These are phyloP conservation scores for Xiphorhynchus erythropygius DNA, from an alignment of 2,797 vertebrate species.

Conservation along the genomic window DNA sequence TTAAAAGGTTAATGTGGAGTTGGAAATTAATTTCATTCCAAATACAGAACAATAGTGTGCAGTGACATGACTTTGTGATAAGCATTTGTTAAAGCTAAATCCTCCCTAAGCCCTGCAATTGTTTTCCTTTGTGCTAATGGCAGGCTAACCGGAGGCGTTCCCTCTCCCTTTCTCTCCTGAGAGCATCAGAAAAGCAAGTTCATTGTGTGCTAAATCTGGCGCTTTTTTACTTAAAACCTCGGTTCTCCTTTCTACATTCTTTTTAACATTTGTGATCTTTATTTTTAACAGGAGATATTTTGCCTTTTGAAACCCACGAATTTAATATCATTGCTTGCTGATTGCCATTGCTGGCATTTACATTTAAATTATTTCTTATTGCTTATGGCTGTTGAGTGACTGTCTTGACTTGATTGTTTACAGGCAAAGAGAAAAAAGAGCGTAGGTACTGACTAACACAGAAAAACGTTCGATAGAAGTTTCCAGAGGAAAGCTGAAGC, in stretches of 20 bases:
- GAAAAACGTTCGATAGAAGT: background rate
- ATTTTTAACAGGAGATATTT: background rate
- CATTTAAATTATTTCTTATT: background rate
- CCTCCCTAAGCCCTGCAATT: conserved; percentile 44
- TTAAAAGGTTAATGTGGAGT: conserved; percentile 23
- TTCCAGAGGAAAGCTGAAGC: background rate
- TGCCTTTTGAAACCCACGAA: background rate
- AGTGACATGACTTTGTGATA: conserved; percentile 38
- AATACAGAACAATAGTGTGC: conserved; percentile 29
- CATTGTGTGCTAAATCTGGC: background rate
- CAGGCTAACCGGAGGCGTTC: background rate
- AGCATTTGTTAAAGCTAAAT: conserved; percentile 54
- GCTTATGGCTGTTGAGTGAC: background rate
- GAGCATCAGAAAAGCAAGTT: background rate
- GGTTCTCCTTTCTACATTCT: background rate
- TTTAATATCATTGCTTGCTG: background rate
- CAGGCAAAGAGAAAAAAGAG: background rate
- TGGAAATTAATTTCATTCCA: conserved; percentile 52
- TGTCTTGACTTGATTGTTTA: background rate
- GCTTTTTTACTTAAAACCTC: background rate
- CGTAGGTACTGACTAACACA: background rate
- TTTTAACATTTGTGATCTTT: background rate
- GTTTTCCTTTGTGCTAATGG: conserved; percentile 46
- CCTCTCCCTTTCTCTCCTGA: background rate
- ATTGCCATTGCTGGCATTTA: background rate